Evolutionary conservation across 2,113 vertebrate genomes (phyloP).

Genomic region (Vanacampus margaritifer): DNA sequence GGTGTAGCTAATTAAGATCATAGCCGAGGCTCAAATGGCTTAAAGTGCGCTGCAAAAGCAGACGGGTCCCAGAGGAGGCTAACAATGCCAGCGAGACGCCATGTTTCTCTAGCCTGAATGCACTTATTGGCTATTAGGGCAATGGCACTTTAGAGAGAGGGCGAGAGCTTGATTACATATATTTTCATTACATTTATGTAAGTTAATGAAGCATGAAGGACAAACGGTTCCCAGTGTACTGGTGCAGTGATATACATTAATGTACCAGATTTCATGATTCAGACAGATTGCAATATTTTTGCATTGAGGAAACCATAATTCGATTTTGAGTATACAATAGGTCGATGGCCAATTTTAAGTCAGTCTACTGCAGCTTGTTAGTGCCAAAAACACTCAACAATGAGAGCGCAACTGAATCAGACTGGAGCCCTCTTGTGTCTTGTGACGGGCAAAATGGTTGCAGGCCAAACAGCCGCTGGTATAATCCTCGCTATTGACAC

Average conservation of each 20-base stretch:
- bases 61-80: constrained; percentile 62
- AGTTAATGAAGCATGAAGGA: constrained; percentile 26
- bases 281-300: constrained; percentile 8
- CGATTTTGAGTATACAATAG: constrained; percentile 6
- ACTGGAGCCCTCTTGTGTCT: constrained; percentile 67
- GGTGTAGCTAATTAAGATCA: constrained; percentile 80
- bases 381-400: constrained; percentile 63
- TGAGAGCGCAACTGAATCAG: constrained; percentile 61
- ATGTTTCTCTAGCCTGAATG: constrained; percentile 47
- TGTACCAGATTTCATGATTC: not conserved
- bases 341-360: constrained; percentile 38
- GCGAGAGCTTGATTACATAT: constrained; percentile 9
- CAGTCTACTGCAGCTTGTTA: constrained; percentile 32
- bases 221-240: not conserved
- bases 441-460: constrained; percentile 62
- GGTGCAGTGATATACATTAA: constrained; percentile 1
- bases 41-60: constrained; percentile 70
- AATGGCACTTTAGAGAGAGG: constrained; percentile 12
- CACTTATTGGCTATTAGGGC: constrained; percentile 36
- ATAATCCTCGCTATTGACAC: constrained; percentile 69
- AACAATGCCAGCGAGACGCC: constrained; percentile 45
- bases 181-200: constrained; percentile 26
- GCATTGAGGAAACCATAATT: not conserved
- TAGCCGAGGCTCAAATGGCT: constrained; percentile 73
- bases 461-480: constrained; percentile 66